These are phyloP conservation scores for Exocentrus adspersus DNA, from an alignment of 2,888 invertebrate genomes.

Conservation along the genomic window DNA sequence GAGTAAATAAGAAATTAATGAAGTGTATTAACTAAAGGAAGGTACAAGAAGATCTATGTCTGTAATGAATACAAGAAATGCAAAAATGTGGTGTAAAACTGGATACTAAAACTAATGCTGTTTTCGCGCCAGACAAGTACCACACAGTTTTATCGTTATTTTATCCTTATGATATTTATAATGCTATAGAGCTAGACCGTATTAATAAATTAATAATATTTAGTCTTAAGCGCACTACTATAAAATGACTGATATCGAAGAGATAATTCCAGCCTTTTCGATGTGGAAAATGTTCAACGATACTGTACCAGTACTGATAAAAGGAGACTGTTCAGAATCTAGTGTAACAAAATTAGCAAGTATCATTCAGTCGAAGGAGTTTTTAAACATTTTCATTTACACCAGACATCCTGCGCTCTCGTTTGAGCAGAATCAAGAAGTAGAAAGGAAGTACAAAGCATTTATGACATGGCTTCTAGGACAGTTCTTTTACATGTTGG, in stretches of 20 bases:
- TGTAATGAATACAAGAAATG: too few relatives aligned
- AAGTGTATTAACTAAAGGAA: too few relatives aligned
- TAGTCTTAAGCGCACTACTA: too few relatives aligned
- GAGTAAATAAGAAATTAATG: too few relatives aligned
- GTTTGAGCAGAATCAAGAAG: constrained; percentile 63
- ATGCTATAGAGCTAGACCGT: too few relatives aligned
- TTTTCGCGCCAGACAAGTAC: too few relatives aligned
- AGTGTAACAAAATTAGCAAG: constrained; percentile 69
- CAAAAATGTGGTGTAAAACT: too few relatives aligned
- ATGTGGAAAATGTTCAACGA: constrained; percentile 74
- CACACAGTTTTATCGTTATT: too few relatives aligned
- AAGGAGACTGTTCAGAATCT: constrained; percentile 68
- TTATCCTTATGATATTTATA: too few relatives aligned
- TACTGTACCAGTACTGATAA: constrained; percentile 62
- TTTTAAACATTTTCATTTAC: constrained; percentile 68
- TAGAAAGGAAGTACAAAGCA: constrained; percentile 60
- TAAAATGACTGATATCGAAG: constrained; percentile 34
- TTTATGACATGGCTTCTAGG: constrained; percentile 76
- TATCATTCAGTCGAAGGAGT: constrained; percentile 70
- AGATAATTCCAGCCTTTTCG: constrained; percentile 57
- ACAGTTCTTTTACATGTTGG: constrained; percentile 73
- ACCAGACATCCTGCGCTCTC: constrained; percentile 64
- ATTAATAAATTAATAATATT: too few relatives aligned
- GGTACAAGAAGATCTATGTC: too few relatives aligned
- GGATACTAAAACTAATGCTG: too few relatives aligned